Evolutionary conservation across 2,797 vertebrate species (phyloP).

Genomic region (Dryobates pubescens): DNA sequence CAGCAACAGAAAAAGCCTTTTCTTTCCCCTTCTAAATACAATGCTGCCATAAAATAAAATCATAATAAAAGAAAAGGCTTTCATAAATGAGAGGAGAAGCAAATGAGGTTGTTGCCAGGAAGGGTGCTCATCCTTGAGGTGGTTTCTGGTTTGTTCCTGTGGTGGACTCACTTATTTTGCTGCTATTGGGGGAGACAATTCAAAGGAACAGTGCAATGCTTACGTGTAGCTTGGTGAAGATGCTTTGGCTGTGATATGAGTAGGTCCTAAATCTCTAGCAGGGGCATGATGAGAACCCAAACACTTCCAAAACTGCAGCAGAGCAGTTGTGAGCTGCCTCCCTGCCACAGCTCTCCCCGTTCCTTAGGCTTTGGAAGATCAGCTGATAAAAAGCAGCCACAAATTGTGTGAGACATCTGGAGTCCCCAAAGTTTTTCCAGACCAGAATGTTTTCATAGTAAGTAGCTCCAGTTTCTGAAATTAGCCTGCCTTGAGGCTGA

Average conservation of each 20-base stretch:
- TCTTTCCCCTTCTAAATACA: background rate
- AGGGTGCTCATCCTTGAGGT: background rate
- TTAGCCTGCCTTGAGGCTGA: slow-evolving; percentile 16
- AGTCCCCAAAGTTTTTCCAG: background rate
- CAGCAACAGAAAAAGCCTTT: slow-evolving; percentile 9
- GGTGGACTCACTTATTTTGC: background rate
- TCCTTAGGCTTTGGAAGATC: background rate
- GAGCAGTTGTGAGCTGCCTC: background rate
- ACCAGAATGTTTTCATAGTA: background rate
- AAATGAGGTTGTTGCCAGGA: slow-evolving; percentile 22
- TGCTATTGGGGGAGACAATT: background rate
- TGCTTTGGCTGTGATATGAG: background rate
- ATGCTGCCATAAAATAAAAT: background rate
- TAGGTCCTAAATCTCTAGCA: background rate
- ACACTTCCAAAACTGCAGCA: background rate
- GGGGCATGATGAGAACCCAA: background rate
- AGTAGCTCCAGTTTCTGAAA: background rate
- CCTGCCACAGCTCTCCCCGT: background rate
- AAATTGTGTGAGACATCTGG: background rate
- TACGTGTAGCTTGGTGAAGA: background rate
- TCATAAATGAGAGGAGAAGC: slow-evolving; percentile 14
- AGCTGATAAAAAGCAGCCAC: background rate
- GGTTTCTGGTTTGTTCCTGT: background rate
- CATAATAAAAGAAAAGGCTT: background rate
- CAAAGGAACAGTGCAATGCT: background rate